These are phyloP conservation scores for Isichthys henryi DNA, from an alignment of 2,113 vertebrate genomes.

Conservation along the genomic window DNA sequence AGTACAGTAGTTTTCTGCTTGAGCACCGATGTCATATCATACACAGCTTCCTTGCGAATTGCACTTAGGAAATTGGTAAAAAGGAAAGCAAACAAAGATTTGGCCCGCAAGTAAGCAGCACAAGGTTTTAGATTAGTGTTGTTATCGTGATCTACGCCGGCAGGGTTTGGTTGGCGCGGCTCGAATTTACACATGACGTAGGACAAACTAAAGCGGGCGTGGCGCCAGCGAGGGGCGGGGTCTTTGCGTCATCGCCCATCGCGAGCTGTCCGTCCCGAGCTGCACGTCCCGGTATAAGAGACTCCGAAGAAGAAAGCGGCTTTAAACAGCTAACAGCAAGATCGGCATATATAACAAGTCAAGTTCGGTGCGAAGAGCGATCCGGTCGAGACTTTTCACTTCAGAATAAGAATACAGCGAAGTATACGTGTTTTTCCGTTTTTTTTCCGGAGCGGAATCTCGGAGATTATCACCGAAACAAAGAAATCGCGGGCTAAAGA, in stretches of 20 bases:
- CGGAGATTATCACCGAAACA: background rate
- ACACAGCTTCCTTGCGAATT: background rate
- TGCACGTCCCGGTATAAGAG: background rate
- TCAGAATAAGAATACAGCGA: background rate
- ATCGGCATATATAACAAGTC: background rate
- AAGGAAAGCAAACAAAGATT: background rate
- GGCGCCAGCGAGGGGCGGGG: slow-evolving; percentile 38
- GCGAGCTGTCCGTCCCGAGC: background rate
- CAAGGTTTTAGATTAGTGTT: slow-evolving; percentile 4
- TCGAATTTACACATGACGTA: slow-evolving; percentile 46
- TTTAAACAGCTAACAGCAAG: background rate
- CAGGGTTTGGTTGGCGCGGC: slow-evolving; percentile 14
- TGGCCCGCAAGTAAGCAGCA: background rate
- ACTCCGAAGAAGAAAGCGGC: background rate
- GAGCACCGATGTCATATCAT: background rate
- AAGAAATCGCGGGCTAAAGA: background rate
- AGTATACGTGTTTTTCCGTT: background rate
- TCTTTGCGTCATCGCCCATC: slow-evolving; percentile 36
- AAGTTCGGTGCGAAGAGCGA: background rate
- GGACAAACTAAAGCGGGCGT: slow-evolving; percentile 29
- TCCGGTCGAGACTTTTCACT: slow-evolving; percentile 7
- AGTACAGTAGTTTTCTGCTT: background rate
- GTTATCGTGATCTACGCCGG: background rate
- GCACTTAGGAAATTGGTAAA: background rate
- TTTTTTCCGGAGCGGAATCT: background rate